Percentiles rank a stretch among this genome's conserved stretches.
Evolutionary conservation across 2,113 vertebrate species (phyloP).

Genomic region (Neolamprologus toae): DNA sequence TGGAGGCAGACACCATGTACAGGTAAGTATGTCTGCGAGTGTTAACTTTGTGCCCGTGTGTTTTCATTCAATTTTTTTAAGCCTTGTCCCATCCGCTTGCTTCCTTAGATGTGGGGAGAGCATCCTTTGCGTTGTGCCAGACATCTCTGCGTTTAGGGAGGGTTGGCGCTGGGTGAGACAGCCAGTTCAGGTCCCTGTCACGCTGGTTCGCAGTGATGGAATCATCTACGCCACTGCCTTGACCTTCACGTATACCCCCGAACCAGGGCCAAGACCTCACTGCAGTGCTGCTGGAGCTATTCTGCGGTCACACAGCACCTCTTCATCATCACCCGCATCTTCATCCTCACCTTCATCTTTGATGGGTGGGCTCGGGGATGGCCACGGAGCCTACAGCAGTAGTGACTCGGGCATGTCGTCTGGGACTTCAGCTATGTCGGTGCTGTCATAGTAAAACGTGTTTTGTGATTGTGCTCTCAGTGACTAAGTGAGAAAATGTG

Average conservation of each 20-base stretch:
- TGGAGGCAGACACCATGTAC: conserved; percentile 98
- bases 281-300: conserved; percentile 93
- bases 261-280: conserved; percentile 91
- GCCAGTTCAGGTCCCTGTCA: conserved; percentile 95
- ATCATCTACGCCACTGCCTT: conserved; percentile 96
- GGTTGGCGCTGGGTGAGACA: conserved; percentile 96
- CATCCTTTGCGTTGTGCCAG: conserved; percentile 93
- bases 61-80: background rate
- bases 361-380: conserved; percentile 75
- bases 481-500: background rate
- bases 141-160: conserved; percentile 97
- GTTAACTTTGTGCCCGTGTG: background rate
- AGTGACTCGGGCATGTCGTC: conserved; percentile 75
- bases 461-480: background rate
- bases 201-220: conserved; percentile 92
- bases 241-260: conserved; percentile 96
- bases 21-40: conserved; percentile 63
- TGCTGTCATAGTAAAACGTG: conserved; percentile 74
- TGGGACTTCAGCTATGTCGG: conserved; percentile 76
- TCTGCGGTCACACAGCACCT: conserved; percentile 80
- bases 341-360: conserved; percentile 65
- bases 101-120: conserved; percentile 86
- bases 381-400: conserved; percentile 76
- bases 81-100: background rate
- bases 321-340: conserved; percentile 80